phyloP scores from a whole-genome alignment of 2,113 vertebrate genomes.

The Ameiurus melas region DNA sequence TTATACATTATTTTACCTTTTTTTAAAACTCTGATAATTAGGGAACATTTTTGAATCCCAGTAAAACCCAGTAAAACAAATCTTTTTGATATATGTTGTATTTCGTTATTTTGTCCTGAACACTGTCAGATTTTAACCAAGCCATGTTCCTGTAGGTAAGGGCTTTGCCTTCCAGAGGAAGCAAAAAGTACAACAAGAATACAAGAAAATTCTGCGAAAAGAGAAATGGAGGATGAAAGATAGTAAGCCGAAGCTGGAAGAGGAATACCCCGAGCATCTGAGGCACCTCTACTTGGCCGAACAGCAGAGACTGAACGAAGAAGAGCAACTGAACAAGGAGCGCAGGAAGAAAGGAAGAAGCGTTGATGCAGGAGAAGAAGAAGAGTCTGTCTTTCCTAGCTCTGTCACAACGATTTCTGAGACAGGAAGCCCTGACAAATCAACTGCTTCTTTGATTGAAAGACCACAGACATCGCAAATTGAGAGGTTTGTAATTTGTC shows the following conservation, averaged over 20 bases:
- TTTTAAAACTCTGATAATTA: background rate
- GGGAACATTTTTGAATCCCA: background rate
- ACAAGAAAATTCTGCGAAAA: constrained; percentile 82
- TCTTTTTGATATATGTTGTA: background rate
- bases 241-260: constrained; percentile 66
- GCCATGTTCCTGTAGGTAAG: constrained; percentile 69
- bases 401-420: background rate
- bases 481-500: constrained; percentile 28
- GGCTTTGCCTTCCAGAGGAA: constrained; percentile 91
- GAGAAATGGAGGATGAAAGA: constrained; percentile 61
- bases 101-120: background rate
- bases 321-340: constrained; percentile 64
- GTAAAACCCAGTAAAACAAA: background rate
- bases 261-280: constrained; percentile 89
- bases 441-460: constrained; percentile 10
- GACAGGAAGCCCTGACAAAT: constrained; percentile 6
- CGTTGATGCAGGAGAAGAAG: constrained; percentile 43
- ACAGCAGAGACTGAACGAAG: constrained; percentile 77
- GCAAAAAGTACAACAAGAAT: constrained; percentile 80
- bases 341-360: constrained; percentile 60
- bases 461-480: background rate
- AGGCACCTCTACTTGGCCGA: constrained; percentile 92
- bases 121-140: background rate
- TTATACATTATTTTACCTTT: background rate
- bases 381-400: constrained; percentile 12